phyloP scores from a whole-genome alignment of 2,113 vertebrate genomes.

The Vidua chalybeata region DNA sequence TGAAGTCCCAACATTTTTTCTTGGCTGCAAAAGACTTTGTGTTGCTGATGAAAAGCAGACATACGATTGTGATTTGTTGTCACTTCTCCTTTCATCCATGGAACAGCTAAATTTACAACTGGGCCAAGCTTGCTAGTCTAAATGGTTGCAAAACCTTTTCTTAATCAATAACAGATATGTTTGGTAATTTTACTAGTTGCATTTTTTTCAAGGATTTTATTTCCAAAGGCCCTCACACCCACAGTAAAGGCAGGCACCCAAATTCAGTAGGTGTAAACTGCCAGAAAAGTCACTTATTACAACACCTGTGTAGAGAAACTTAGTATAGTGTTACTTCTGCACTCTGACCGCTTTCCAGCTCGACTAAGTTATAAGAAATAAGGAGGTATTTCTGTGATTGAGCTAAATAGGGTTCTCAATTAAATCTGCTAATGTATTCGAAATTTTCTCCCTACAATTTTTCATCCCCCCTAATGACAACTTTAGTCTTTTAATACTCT shows the following conservation, averaged over 20 bases:
- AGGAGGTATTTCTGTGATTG: background rate
- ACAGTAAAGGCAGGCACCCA: background rate
- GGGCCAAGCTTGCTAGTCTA: background rate
- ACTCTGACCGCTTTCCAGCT: background rate
- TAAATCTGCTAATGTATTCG: background rate
- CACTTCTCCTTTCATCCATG: background rate
- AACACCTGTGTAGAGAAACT: background rate
- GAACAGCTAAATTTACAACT: background rate
- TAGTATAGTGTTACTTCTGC: background rate
- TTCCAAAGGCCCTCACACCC: background rate
- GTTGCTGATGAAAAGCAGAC: background rate
- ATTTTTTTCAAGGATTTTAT: background rate
- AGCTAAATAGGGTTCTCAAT: background rate
- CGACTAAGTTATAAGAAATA: background rate
- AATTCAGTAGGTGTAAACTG: background rate
- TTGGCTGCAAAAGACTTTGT: background rate
- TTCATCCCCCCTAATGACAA: background rate
- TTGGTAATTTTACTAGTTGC: background rate
- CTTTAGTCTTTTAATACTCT: background rate
- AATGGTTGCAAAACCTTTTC: background rate
- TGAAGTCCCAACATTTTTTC: background rate
- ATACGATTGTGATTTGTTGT: accelerated
- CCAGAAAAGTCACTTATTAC: background rate
- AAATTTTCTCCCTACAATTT: background rate
- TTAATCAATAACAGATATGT: background rate